A percentile compares a stretch with the other conserved stretches of the same genome.
Evolutionary conservation across 2,113 vertebrate species (phyloP).

Genomic region (Rhinoderma darwinii): DNA sequence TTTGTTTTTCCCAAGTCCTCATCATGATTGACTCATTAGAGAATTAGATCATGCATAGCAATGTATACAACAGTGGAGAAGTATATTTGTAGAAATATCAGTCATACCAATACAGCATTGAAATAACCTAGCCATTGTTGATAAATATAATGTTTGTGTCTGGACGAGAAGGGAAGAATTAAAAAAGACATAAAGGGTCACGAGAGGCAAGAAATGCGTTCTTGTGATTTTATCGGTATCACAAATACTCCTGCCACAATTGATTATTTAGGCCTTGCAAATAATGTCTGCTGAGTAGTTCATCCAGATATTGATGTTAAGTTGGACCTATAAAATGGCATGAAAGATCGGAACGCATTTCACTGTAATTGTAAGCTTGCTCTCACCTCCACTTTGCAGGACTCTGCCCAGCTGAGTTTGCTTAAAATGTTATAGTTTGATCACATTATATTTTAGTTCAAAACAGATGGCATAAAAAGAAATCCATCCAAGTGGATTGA

Average conservation of each 20-base stretch:
- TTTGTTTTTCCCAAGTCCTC: neutral
- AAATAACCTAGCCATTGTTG: neutral
- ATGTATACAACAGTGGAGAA: neutral
- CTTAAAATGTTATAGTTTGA: constrained; percentile 61
- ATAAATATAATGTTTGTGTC: constrained; percentile 3
- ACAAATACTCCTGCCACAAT: neutral
- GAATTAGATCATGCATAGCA: neutral
- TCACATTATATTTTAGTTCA: constrained; percentile 60
- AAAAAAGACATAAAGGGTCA: constrained; percentile 16
- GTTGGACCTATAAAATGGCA: constrained; percentile 42
- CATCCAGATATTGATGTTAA: constrained; percentile 43
- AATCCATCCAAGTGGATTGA: constrained; percentile 41
- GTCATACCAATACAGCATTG: constrained; percentile 2
- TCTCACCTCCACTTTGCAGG: constrained; percentile 54
- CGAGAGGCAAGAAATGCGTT: neutral
- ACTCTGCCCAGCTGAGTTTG: constrained; percentile 58
- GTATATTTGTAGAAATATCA: constrained; percentile 18
- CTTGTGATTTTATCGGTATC: constrained; percentile 23
- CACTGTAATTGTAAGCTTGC: constrained; percentile 43
- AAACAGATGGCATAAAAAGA: constrained; percentile 59
- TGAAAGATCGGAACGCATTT: constrained; percentile 39
- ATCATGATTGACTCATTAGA: constrained; percentile 21
- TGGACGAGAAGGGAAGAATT: neutral
- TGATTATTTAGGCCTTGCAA: constrained; percentile 34
- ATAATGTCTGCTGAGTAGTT: constrained; percentile 27